These are phyloP conservation scores for Sphaerophoria rueppellii DNA, from an alignment of 2,888 invertebrate species.

Conservation along the genomic window DNA sequence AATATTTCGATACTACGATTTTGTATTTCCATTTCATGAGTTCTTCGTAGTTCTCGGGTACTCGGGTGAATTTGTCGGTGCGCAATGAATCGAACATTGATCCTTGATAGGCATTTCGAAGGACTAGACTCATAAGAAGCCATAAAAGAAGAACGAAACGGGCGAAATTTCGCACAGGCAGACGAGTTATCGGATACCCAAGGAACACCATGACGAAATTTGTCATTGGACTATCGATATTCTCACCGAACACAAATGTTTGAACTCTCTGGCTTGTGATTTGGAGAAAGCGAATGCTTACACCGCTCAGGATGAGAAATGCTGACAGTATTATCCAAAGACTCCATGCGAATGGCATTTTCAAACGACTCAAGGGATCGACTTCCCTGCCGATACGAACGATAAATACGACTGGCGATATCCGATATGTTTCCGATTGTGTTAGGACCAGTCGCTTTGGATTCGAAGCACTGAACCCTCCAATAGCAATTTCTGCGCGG, in stretches of 20 bases:
- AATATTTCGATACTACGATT: constrained; percentile 61
- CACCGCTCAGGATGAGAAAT: neutral
- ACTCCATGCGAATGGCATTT: constrained; percentile 74
- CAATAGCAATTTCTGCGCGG: constrained; percentile 76
- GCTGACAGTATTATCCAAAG: constrained; percentile 75
- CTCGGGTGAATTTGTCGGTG: constrained; percentile 61
- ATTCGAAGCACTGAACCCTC: constrained; percentile 76
- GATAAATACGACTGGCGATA: constrained; percentile 76
- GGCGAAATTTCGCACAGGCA: constrained; percentile 74
- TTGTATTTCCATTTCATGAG: constrained; percentile 75
- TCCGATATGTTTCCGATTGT: constrained; percentile 75
- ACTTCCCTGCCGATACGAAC: constrained; percentile 73
- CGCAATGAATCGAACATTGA: constrained; percentile 78
- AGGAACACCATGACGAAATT: constrained; percentile 74
- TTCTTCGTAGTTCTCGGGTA: constrained; percentile 74
- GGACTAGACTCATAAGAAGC: constrained; percentile 76
- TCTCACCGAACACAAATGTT: constrained; percentile 68
- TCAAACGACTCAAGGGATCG: constrained; percentile 74
- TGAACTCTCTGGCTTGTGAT: constrained; percentile 1
- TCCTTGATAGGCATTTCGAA: constrained; percentile 79
- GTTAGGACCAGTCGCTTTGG: constrained; percentile 73
- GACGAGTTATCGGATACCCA: constrained; percentile 75
- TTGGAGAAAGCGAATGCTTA: constrained; percentile 19
- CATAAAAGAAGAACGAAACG: constrained; percentile 77
- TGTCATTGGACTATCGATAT: constrained; percentile 72